These are phyloP conservation scores for Anneissia japonica DNA, from an alignment of 35 echinoderm and acorn worm species.

Conservation along the genomic window DNA sequence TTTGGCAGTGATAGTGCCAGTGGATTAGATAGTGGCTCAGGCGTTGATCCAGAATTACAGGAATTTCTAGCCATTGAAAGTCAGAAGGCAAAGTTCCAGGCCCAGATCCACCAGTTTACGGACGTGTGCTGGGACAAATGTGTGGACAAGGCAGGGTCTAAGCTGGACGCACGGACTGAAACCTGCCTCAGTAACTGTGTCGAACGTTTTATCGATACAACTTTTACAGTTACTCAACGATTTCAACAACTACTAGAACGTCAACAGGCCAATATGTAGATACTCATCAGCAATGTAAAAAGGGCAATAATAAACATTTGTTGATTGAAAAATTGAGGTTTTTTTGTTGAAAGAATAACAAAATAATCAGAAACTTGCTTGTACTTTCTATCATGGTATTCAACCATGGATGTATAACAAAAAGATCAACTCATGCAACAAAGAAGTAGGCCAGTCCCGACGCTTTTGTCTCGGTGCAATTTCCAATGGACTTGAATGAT, in stretches of 20 bases:
- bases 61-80: conserved; percentile 70
- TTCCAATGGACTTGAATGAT: too few species aligned
- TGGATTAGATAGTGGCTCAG: not conserved
- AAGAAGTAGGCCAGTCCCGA: too few species aligned
- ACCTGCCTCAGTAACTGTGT: conserved; percentile 85
- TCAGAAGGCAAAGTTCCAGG: conserved; percentile 77
- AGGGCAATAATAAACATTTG: too few species aligned
- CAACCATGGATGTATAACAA: too few species aligned
- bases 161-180: conserved; percentile 79
- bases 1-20: conserved; percentile 25
- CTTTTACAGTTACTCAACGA: conserved; percentile 66
- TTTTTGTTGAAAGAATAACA: too few species aligned
- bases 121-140: conserved; percentile 93
- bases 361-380: too few species aligned
- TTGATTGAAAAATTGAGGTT: too few species aligned
- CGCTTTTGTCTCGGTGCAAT: too few species aligned
- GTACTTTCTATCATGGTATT: too few species aligned
- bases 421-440: too few species aligned
- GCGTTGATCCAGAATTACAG: conserved; percentile 74
- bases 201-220: conserved; percentile 93
- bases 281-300: conserved; percentile 25
- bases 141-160: conserved; percentile 75
- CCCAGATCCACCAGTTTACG: conserved; percentile 85
- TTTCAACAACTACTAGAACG: conserved; percentile 64
- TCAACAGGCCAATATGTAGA: conserved; percentile 22